Percentiles rank a stretch among this genome's conserved stretches.
These are phyloP conservation scores for Metalampra italica DNA, from an alignment of 2,888 invertebrate species.

Conservation along the genomic window DNA sequence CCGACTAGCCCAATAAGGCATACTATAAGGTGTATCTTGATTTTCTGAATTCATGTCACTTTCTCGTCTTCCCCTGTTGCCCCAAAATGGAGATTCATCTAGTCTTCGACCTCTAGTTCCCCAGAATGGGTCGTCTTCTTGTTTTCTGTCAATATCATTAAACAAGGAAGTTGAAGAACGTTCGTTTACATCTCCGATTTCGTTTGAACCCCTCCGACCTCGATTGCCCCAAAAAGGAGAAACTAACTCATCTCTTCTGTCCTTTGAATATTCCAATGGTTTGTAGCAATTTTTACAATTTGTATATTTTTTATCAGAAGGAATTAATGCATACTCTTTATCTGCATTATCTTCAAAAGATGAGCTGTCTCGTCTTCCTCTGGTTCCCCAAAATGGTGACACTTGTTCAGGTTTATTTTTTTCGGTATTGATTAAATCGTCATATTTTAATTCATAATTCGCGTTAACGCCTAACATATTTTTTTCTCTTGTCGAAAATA, in stretches of 20 bases:
- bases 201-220: constrained; percentile 35
- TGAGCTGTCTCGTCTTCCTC: constrained; percentile 50
- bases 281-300: constrained; percentile 29
- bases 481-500: constrained; percentile 47
- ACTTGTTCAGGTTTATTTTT: constrained; percentile 33
- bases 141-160: constrained; percentile 35
- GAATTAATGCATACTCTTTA: constrained; percentile 17
- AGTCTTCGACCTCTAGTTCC: constrained; percentile 54
- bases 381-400: constrained; percentile 60
- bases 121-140: constrained; percentile 56
- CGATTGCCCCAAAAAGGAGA: constrained; percentile 55
- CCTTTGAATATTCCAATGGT: constrained; percentile 1
- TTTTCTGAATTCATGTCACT: constrained; percentile 18
- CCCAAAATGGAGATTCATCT: constrained; percentile 22
- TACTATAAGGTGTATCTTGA: constrained; percentile 39
- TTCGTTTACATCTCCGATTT: constrained; percentile 16
- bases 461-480: constrained; percentile 20
- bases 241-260: constrained; percentile 30
- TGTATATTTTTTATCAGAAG: constrained; percentile 5
- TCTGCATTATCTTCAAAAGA: constrained; percentile 34
- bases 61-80: constrained; percentile 18
- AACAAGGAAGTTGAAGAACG: constrained; percentile 20
- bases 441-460: constrained; percentile 17
- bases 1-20: constrained; percentile 33
- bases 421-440: constrained; percentile 21